A percentile compares a stretch with the other conserved stretches of the same genome.
Conservation (phyloP, 2,113 vertebrate species). For the Hemichromis elongatus region DNA sequence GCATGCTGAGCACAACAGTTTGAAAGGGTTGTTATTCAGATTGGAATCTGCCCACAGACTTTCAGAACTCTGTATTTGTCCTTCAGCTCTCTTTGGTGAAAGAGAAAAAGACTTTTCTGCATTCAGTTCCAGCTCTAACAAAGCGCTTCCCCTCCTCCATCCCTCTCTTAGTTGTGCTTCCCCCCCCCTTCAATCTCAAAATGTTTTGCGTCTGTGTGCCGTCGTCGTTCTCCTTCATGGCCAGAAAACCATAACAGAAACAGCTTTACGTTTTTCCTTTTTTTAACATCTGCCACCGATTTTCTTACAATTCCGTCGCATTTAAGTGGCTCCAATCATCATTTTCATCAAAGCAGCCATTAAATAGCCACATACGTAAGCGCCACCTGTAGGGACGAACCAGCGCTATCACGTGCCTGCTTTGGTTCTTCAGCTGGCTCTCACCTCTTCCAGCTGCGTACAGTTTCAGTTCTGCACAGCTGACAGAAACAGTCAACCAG, state of each 20-base stretch:
- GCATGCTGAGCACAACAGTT: constrained; percentile 40
- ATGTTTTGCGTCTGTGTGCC: background rate
- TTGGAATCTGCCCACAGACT: constrained; percentile 19
- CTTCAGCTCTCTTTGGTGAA: constrained; percentile 23
- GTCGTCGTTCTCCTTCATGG: background rate
- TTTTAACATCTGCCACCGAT: background rate
- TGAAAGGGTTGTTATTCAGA: constrained; percentile 50
- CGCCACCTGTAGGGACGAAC: background rate
- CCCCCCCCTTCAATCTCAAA: background rate
- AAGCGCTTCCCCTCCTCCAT: background rate
- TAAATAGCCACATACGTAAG: background rate
- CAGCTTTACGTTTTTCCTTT: background rate
- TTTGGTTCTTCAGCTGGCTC: background rate
- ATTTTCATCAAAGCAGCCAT: background rate
- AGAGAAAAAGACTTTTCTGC: background rate
- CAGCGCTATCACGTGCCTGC: background rate
- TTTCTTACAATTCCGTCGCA: background rate
- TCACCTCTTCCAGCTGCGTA: background rate
- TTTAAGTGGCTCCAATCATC: background rate
- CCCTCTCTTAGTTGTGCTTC: background rate
- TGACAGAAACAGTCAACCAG: background rate
- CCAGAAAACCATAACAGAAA: background rate
- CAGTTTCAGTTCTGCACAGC: background rate
- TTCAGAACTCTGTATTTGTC: constrained; percentile 17
- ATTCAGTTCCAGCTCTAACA: background rate